Conservation (phyloP, 2,888 invertebrate genomes). For the Slavum lentiscoides region DNA sequence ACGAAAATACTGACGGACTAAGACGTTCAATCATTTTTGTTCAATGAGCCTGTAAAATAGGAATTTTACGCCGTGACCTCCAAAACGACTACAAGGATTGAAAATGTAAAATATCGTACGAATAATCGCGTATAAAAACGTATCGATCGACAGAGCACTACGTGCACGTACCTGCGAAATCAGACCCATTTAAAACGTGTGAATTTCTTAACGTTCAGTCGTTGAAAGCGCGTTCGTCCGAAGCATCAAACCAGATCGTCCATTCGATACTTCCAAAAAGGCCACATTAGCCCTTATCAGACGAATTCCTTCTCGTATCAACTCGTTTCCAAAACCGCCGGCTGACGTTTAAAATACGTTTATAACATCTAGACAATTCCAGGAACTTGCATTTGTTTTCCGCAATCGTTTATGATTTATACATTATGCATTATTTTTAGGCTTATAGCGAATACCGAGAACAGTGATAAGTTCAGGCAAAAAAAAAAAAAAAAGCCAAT, state of each 20-base stretch:
- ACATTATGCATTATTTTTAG: background rate
- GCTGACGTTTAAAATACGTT: background rate
- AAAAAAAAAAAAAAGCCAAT: background rate
- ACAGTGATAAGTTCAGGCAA: background rate
- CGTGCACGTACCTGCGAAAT: conserved; percentile 9
- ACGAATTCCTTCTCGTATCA: background rate
- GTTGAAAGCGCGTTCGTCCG: background rate
- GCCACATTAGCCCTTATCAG: background rate
- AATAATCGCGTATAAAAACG: background rate
- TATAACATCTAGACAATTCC: background rate
- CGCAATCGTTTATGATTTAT: background rate
- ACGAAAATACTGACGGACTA: background rate
- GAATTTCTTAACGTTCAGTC: background rate
- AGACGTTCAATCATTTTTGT: conserved; percentile 25
- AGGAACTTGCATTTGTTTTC: too few species aligned
- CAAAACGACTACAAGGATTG: background rate
- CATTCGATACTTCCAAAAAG: background rate
- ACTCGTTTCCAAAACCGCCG: background rate
- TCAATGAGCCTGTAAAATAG: conserved; percentile 33
- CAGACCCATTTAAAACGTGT: conserved; percentile 16
- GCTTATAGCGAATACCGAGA: background rate
- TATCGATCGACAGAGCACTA: background rate
- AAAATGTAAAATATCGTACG: background rate
- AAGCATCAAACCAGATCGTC: background rate
- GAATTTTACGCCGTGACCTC: conserved; percentile 22